phyloP scores from a whole-genome alignment of 2,888 invertebrate species.

The Dysmachus trigonus region DNA sequence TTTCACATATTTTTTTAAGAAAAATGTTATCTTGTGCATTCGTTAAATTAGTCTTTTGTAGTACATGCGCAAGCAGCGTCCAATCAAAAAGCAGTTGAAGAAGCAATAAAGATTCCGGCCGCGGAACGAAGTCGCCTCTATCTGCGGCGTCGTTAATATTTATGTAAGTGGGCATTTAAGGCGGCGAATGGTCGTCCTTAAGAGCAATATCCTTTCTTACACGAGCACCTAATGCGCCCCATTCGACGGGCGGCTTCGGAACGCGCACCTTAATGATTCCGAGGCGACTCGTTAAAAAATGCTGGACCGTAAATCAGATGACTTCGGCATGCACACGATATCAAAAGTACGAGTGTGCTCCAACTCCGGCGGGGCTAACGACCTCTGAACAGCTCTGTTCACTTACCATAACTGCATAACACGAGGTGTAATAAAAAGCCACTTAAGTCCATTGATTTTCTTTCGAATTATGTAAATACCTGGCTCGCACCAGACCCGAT shows the following conservation, averaged over 20 bases:
- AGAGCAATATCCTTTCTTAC: slow-evolving; percentile 5
- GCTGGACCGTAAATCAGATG: slow-evolving; percentile 31
- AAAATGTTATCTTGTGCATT: not conserved
- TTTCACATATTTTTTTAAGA: not conserved
- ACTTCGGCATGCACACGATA: slow-evolving; percentile 19
- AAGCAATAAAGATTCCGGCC: not conserved
- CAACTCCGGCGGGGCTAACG: not conserved
- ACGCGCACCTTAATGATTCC: slow-evolving; percentile 13
- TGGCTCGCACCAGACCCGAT: slow-evolving; percentile 24
- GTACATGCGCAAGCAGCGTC: not conserved
- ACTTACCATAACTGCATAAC: slow-evolving; percentile 41
- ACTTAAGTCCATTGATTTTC: slow-evolving; percentile 42
- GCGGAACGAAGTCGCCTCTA: not conserved
- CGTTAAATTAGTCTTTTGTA: not conserved
- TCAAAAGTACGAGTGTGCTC: slow-evolving; percentile 4
- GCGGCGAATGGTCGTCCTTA: not conserved
- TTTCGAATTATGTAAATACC: slow-evolving; percentile 41
- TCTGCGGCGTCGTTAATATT: not conserved
- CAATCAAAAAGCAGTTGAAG: not conserved
- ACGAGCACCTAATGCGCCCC: not conserved
- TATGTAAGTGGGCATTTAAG: not conserved
- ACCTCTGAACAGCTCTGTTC: slow-evolving; percentile 33
- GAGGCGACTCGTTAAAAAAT: slow-evolving; percentile 27
- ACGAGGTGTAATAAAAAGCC: slow-evolving; percentile 40
- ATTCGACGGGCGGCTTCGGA: not conserved